Evolutionary conservation across 2,113 vertebrate genomes (phyloP), one percentile per base, ranked within the genome.

Genomic region (Forbesichthys papilliferus): DNA sequence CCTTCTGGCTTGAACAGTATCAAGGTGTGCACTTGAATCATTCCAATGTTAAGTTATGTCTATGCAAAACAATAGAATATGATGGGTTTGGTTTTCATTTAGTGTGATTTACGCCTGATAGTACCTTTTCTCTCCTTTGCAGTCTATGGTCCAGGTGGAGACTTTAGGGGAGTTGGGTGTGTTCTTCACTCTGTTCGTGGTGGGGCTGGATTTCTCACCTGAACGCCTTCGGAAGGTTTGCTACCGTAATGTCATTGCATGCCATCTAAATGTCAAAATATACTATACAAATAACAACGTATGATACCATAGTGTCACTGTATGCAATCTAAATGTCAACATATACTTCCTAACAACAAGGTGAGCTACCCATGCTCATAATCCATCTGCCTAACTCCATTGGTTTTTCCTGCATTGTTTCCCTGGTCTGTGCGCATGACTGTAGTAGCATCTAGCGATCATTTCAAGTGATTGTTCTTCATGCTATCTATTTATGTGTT

Each of bases 71-170:
- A 27, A 27, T 2, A 11, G 48, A 10, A 49, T 6, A 42, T 42
- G 0, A 5, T 42, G 5, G 46, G 48, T 3, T 60, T 4, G 1
- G 8, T 11, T 0, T 9, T 13, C 34, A 34, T 5, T 51, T 46
- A 46, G 4, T 57, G 6, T 49, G 75, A 12, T 58, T 48, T n/a
- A 48, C 4, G 9, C 58, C 16, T 69, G 5, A 16, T 60, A 55
- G 0, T 72, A 27, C 16, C 34, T 8, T 54, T 4, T 61, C n/a
- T 78, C 8, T 80, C 46, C 74, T 1, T 68, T 52, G 13, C 87
- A 99, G 98, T 98, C 98, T 42, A 95, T 98, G 90, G 97, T 99
- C 12, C 98, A 99, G 89, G 96, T 99, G 87, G 96, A 99, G 84
- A 99, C 96, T 0, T 80, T 99, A 56, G 98, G 96, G 77, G 96